A percentile compares a stretch with the other conserved stretches of the same genome.
phyloP scores from a whole-genome alignment of 1,140 invertebrate species.

The Zaprionus inermis region DNA sequence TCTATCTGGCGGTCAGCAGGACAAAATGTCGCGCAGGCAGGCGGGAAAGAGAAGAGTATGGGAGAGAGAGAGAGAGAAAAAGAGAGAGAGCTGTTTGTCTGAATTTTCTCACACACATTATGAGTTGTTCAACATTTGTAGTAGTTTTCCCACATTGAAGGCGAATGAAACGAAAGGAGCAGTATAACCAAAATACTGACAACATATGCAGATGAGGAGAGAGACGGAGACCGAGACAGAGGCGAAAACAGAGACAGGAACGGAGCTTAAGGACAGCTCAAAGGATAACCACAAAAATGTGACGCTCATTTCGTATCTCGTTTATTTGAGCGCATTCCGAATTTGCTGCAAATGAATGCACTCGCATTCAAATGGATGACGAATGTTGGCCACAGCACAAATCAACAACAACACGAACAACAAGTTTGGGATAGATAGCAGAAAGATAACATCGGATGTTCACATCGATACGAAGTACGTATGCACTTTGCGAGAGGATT shows the following conservation, averaged over 20 bases:
- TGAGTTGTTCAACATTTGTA: neutral
- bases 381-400: constrained; percentile 33
- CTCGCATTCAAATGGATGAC: constrained; percentile 43
- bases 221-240: neutral
- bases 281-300: constrained; percentile 44
- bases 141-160: neutral
- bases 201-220: neutral
- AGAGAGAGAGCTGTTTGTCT: neutral
- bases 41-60: neutral
- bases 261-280: constrained; percentile 18
- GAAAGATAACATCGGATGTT: neutral
- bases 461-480: constrained; percentile 6
- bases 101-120: neutral
- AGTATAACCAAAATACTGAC: neutral
- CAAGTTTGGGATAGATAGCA: neutral
- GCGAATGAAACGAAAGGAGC: neutral
- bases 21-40: neutral
- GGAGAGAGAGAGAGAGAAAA: neutral
- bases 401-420: constrained; percentile 15
- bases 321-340: constrained; percentile 48
- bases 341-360: constrained; percentile 46
- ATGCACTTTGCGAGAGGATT: constrained; percentile 19
- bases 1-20: neutral
- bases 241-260: neutral
- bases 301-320: constrained; percentile 46